A percentile compares a stretch with the other conserved stretches of the same genome.
These are phyloP conservation scores for Bucorvus abyssinicus DNA, from an alignment of 2,797 vertebrate species.

Conservation along the genomic window DNA sequence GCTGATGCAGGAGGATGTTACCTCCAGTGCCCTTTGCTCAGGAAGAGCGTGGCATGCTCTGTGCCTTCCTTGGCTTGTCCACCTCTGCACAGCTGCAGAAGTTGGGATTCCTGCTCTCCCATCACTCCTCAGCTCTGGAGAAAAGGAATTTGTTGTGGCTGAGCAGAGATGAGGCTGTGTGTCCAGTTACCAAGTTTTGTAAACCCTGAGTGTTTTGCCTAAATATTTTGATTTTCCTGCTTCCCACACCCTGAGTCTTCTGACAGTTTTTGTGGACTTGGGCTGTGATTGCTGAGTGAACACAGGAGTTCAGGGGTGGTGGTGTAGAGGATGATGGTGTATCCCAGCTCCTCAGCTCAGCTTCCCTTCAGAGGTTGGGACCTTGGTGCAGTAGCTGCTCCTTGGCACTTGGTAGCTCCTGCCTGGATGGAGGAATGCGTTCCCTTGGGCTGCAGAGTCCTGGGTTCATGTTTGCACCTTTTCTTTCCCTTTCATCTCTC, in stretches of 20 bases:
- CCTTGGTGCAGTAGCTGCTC: not conserved
- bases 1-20: not conserved
- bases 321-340: not conserved
- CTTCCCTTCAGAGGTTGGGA: not conserved
- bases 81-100: not conserved
- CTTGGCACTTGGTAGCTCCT: not conserved
- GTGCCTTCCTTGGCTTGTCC: rapidly evolving
- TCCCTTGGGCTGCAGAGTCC: not conserved
- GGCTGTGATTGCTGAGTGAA: not conserved
- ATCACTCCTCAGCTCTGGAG: not conserved
- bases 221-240: not conserved
- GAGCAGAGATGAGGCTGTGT: not conserved
- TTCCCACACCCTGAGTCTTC: not conserved
- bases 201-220: not conserved
- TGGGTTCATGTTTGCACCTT: not conserved
- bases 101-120: not conserved
- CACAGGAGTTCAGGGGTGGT: not conserved
- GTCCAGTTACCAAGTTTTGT: not conserved
- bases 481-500: not conserved
- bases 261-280: not conserved
- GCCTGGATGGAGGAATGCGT: not conserved
- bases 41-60: rapidly evolving
- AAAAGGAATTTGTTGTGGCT: not conserved
- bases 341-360: not conserved
- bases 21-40: not conserved